Percentiles rank a stretch among this genome's conserved stretches.
These are phyloP conservation scores for Semaprochilodus insignis DNA, from an alignment of 2,797 vertebrate genomes.

Conservation along the genomic window DNA sequence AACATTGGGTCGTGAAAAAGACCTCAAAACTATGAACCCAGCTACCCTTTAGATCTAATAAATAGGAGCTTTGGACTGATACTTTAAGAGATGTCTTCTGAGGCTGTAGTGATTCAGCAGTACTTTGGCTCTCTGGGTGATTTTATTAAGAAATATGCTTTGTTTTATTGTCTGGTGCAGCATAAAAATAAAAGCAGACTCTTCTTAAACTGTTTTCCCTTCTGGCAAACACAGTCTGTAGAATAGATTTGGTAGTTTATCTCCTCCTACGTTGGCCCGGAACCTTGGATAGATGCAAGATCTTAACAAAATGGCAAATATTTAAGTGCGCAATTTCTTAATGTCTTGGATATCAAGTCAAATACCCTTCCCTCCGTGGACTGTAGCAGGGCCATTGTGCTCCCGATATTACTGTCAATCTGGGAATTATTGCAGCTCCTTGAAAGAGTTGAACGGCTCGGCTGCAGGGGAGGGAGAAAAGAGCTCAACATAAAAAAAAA, in stretches of 20 bases:
- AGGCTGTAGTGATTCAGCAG: conserved; percentile 9
- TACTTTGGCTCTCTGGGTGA: conserved; percentile 10
- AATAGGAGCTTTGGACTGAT: conserved; percentile 9
- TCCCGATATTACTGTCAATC: conserved; percentile 40
- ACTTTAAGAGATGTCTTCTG: not conserved
- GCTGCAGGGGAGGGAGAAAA: conserved; percentile 12
- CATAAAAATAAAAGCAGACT: not conserved
- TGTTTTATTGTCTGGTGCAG: conserved; percentile 9
- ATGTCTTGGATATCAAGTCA: conserved; percentile 40
- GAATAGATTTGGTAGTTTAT: conserved; percentile 16
- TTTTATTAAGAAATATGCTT: conserved; percentile 17
- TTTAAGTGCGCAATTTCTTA: conserved; percentile 55
- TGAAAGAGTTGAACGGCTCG: conserved; percentile 50
- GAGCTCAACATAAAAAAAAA: conserved; percentile 36
- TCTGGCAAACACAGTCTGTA: not conserved
- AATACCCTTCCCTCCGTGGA: conserved; percentile 7
- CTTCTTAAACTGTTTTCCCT: conserved; percentile 3
- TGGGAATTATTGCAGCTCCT: conserved; percentile 43
- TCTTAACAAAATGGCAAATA: conserved; percentile 43
- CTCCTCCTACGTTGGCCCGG: conserved; percentile 25
- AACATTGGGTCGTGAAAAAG: not conserved
- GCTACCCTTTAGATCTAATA: conserved; percentile 30
- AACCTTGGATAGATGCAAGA: conserved; percentile 13
- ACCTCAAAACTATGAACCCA: not conserved
- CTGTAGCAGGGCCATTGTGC: conserved; percentile 38